Evolutionary conservation across 2,113 vertebrate genomes (phyloP), one percentile per base, ranked within the genome.

Genomic region (Leptobrachium ailaonicum): DNA sequence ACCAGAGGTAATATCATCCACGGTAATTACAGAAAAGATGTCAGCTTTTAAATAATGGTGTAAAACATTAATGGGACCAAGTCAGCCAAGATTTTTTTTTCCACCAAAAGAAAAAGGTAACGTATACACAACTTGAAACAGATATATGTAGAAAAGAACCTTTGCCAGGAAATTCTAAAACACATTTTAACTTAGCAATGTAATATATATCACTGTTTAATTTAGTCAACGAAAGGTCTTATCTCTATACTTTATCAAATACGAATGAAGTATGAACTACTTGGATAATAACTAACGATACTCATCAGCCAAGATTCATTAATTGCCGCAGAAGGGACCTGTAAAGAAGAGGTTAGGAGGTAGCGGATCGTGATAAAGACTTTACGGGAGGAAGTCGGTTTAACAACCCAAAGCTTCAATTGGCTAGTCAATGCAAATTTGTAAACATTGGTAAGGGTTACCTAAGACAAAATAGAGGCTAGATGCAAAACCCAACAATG

Each of bases 21-120:
- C 86, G 89, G 89, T 93, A 94, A 95, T 94, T 92, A 92, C 88
- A 87, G 89, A 92, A 87, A 90, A 92, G 89, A 87, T 91, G 91
- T 94, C 91, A 92, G 84, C 86, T 92, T 85, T 84, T 82, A 88
- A 87, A 93, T 88, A 89, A 87, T 91, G 85, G 84, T 88, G 83
- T 89, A 85, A 85, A 90, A 86, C 83, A 87, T 89, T 91, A 89
- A 90, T 89, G 81, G 85, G 73, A 82, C 75, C 82, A 82, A 84
- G 84, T 8, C 32, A 60, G 77, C 77, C 77, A 79, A 79, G 43
- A 41, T 54, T 50, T 47, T 9, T n/a, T 10, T 32, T 32, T 32
- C 20, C 20, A 32, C 20, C 47, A 0, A 50, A 47, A n/a, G 13
- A 54, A n/a, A 67, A 20, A 76, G 45, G 62, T 41, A 58, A 77